Percentiles rank a stretch among this genome's conserved stretches.
These are phyloP conservation scores for Drosophila ezoana DNA, from an alignment of 2,888 invertebrate species.

Conservation along the genomic window DNA sequence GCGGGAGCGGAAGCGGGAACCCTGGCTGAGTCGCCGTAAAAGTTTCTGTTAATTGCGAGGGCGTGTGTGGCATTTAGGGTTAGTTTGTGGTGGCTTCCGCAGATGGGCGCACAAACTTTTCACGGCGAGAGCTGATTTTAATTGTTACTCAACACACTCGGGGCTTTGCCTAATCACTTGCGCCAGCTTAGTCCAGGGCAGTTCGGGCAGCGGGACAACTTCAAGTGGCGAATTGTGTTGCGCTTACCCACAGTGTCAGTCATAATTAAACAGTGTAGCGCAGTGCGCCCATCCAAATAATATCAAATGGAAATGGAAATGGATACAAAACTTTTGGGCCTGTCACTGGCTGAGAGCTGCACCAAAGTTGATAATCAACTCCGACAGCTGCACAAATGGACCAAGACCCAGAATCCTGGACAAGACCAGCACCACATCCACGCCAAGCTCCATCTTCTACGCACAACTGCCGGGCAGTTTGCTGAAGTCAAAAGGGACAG, in stretches of 20 bases:
- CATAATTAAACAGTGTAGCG: conserved; percentile 59
- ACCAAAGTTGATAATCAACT: conserved; percentile 62
- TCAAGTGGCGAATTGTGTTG: conserved; percentile 51
- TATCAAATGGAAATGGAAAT: conserved; percentile 48
- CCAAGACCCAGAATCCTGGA: background rate
- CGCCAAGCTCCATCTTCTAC: too few relatives aligned
- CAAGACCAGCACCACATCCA: background rate
- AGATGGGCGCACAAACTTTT: conserved; percentile 27
- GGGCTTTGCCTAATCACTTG: conserved; percentile 73
- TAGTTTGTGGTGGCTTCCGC: conserved; percentile 17
- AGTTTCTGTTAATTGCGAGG: conserved; percentile 69
- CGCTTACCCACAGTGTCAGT: conserved; percentile 58
- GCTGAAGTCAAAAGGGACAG: too few relatives aligned
- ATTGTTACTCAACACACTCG: conserved; percentile 66
- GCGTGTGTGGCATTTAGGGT: conserved; percentile 28
- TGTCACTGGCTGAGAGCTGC: conserved; percentile 24
- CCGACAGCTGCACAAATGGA: conserved; percentile 54
- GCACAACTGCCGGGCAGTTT: too few relatives aligned
- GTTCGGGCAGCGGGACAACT: conserved; percentile 9
- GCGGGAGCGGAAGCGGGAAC: background rate
- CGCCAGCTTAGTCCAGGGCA: conserved; percentile 53
- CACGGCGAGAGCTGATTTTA: conserved; percentile 58
- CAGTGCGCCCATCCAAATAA: conserved; percentile 47
- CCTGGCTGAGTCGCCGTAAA: conserved; percentile 37
- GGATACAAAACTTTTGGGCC: conserved; percentile 61